Base-by-base conservation (phyloP, 2,797 vertebrate genomes). In the Pseudotriccus pelzelni region DNA sequence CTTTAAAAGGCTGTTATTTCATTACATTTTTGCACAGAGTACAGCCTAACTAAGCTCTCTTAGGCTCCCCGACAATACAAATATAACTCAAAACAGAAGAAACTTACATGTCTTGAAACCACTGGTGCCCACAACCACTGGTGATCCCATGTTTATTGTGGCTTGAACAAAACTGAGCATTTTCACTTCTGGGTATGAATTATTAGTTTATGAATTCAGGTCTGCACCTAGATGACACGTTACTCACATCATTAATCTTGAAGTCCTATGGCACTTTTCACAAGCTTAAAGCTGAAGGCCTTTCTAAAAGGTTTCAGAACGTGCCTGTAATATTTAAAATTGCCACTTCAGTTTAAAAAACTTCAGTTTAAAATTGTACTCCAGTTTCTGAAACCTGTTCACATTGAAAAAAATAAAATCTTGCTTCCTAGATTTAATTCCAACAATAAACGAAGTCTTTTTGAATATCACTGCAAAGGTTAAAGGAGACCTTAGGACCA, bases 341-440 rank as follows among this genome's bases (percentile, higher is more conserved):
- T 63, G 17, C 30, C 34, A 23, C 41, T 64, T 64, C 30, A 44
- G 15, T 64, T 64, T 44, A 64, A 44, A 64, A 24, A 37, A 23
- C 41, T 64, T 64, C 22, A n/a, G 22, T 44, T 64, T 44, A 64
- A 44, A 64, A 24, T 46, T 92, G 37, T 67, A 28, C 27, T 70
- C 69, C 49, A 63, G 32, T 79, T 70, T 80, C 34, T 50, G 27
- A 80, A 89, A 93, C 63, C 75, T 94, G 60, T 92, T 96, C 62
- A 84, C 68, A 37, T 66, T 41, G 73, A 76, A 95, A 67, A 95
- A 95, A 72, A 46, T 41, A 69, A 62, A 74, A 59, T 79, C 58
- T 81, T 39, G 75, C 89, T 96, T 95, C 55, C 70, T 93, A 83
- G 28, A 83, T 53, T 60, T 82, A 93, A 93, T 96, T 96, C 73